Base-by-base conservation (phyloP, 2,113 vertebrate species). In the Nothoprocta perdicaria region DNA sequence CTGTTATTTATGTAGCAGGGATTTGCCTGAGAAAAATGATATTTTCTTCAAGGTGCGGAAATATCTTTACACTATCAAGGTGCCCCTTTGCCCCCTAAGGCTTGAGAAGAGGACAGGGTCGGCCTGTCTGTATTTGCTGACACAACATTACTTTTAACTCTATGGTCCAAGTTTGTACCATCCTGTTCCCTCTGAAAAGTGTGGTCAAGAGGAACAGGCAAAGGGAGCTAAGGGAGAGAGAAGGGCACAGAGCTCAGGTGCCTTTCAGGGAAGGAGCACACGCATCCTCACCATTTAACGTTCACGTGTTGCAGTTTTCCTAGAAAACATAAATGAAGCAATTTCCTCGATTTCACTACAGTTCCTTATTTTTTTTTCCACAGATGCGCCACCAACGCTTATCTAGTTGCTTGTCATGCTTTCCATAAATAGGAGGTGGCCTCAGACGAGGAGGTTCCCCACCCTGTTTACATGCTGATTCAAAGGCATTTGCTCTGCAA, bases 401-500 rank as follows among this genome's bases (percentile, higher is more conserved):
- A 33, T 45, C 52, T 24, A 27, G 48, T 1, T 8, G 48, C 67
- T 21, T 76, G 26, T 73, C 67, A 35, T 3, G 1, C 46, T 90
- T 86, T 68, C 66, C 84, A 92, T 87, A 89, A 89, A 87, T 77
- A 94, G 60, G 63, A 84, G 75, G 67, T 2, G 10, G 48, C 89
- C 81, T 27, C 81, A 82, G 78, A 53, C 26, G 13, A 1, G 0
- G 9, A 45, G 22, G 40, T 68, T 68, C 75, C 58, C 84, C 63
- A 8, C 87, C 89, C 94, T 91, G 35, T 85, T 89, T 86, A 41
- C 91, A 73, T 40, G 45, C 72, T 92, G 89, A 89, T 82, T 74
- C 87, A 73, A 27, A 73, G 75, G 60, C 63, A 58, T 89, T 93
- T 92, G 68, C 41, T 91, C 48, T 77, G 75, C 45, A 65, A 92